Conservation (phyloP, 2,888 invertebrate genomes). For the Amphipyra berbera region DNA sequence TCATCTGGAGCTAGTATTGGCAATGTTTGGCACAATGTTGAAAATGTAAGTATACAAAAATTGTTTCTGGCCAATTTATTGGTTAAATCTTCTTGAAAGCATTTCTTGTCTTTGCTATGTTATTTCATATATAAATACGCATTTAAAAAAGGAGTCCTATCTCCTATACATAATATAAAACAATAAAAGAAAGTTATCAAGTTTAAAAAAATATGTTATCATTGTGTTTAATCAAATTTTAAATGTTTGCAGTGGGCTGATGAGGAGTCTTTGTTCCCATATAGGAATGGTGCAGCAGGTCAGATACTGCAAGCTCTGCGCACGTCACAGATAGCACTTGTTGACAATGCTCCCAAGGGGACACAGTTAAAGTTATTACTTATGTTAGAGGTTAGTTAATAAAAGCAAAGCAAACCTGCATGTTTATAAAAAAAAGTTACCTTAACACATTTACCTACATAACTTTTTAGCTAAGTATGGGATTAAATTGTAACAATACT, state of each 20-base stretch:
- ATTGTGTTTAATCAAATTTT: background rate
- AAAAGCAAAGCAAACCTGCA: background rate
- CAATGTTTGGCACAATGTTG: slow-evolving; percentile 72
- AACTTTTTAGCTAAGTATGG: no score
- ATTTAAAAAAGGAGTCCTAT: no score
- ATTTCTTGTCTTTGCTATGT: no score
- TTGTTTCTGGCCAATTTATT: background rate
- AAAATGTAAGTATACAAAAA: slow-evolving; percentile 72
- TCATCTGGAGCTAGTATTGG: slow-evolving; percentile 69
- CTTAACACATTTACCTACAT: no score
- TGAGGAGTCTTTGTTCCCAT: slow-evolving; percentile 83
- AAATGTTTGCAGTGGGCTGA: slow-evolving; percentile 76
- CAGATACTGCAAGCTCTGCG: slow-evolving; percentile 92
- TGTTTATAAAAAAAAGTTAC: background rate
- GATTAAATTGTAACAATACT: no score
- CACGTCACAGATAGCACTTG: slow-evolving; percentile 91
- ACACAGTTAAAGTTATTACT: slow-evolving; percentile 97
- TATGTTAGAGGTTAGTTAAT: slow-evolving; percentile 91
- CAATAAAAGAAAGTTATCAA: no score
- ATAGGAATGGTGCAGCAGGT: slow-evolving; percentile 88
- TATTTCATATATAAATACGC: no score
- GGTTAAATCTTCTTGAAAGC: background rate
- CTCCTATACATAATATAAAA: no score
- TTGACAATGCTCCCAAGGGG: slow-evolving; percentile 95
- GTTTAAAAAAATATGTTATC: no score